phyloP scores from a whole-genome alignment of 2,888 invertebrate genomes.

The Serripes groenlandicus region DNA sequence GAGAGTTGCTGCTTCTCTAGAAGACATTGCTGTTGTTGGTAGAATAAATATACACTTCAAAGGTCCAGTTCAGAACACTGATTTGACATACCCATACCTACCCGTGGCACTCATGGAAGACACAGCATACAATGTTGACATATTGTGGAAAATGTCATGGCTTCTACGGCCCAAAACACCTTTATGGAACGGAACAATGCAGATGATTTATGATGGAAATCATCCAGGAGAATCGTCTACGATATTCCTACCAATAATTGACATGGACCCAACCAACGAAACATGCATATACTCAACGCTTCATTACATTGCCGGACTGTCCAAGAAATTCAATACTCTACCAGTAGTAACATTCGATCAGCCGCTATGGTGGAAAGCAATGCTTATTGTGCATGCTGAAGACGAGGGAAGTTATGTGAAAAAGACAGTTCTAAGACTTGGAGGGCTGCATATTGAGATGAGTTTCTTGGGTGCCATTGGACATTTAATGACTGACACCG shows the following conservation, averaged over 20 bases:
- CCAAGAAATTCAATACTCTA: conserved; percentile 19
- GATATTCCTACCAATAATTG: conserved; percentile 28
- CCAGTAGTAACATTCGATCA: conserved; percentile 71
- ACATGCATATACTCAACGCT: conserved; percentile 63
- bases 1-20: background rate
- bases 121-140: background rate
- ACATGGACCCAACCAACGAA: conserved; percentile 36
- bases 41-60: conserved; percentile 18
- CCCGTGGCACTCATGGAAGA: background rate
- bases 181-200: conserved; percentile 25
- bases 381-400: too few relatives aligned
- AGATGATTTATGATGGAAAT: background rate
- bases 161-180: background rate
- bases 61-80: background rate
- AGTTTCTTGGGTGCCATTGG: conserved; percentile 71
- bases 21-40: conserved; percentile 2
- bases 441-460: conserved; percentile 60
- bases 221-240: conserved; percentile 25
- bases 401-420: too few relatives aligned
- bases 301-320: conserved; percentile 33
- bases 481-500: conserved; percentile 42
- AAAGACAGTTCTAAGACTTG: conserved; percentile 32
- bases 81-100: background rate
- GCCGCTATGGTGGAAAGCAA: conserved; percentile 67
- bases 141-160: conserved; percentile 28